phyloP scores from a whole-genome alignment of 1,140 invertebrate genomes.

The Tyrophagus putrescentiae region DNA sequence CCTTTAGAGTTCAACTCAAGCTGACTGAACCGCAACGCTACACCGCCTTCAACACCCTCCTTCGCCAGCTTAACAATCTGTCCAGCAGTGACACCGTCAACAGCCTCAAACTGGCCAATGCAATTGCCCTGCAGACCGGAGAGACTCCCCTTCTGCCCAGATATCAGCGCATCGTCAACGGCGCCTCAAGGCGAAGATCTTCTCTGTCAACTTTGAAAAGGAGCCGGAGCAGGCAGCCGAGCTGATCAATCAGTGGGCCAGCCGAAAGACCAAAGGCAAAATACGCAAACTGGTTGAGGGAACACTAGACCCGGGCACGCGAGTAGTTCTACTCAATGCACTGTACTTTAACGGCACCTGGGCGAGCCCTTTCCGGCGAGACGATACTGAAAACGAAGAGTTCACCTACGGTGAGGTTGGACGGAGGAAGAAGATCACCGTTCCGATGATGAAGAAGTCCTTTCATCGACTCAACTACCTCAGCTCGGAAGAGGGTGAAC shows the following conservation, averaged over 20 bases:
- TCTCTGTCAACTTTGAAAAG: neutral
- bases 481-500: neutral
- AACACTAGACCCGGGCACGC: neutral
- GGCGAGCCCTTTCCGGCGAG: slow-evolving; percentile 48
- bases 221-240: slow-evolving; percentile 35
- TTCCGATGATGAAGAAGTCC: neutral
- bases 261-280: slow-evolving; percentile 47
- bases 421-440: neutral
- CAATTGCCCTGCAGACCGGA: neutral
- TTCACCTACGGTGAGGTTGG: neutral
- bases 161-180: neutral
- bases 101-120: too few species aligned
- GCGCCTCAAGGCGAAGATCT: neutral
- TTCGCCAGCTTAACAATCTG: too few species aligned
- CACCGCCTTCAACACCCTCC: too few species aligned
- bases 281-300: slow-evolving; percentile 42
- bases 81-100: too few species aligned
- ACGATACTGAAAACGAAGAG: neutral
- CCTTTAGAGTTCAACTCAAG: too few species aligned
- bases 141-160: neutral
- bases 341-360: slow-evolving; percentile 63
- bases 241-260: slow-evolving; percentile 54
- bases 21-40: too few species aligned
- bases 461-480: neutral
- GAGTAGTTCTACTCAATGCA: slow-evolving; percentile 57